Base-by-base conservation (phyloP, 1,140 invertebrate species). In the Zaprionus capensis region DNA sequence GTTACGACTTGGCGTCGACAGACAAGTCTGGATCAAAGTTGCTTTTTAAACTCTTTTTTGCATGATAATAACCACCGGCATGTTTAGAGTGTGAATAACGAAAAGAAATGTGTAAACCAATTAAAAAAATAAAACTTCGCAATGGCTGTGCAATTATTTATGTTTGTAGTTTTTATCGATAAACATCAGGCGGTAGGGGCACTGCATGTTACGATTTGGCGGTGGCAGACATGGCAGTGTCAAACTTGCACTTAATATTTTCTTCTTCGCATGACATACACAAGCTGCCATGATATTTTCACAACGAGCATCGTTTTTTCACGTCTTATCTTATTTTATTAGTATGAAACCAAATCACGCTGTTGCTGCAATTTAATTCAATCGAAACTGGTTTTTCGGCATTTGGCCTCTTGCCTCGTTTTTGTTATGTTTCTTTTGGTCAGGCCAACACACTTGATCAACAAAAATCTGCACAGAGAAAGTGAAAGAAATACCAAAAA, bases 401-500 rank as follows among this genome's bases (percentile, higher is more conserved):
- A 26, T 22, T 76, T 46, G 69, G 74, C 63, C 62, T 71, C 53
- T 70, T 75, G 72, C 28, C 58, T 75, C 46, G 38, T 67, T 67
- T 46, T 49, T 55, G 51, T 51, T 63, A 56, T 46, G 41, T 46
- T 65, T 67, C 41, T 74, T 74, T 75, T 75, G 72, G 72, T 70
- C 69, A 77, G 76, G 49, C 78, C 59, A 79, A 76, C 82, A 85
- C 82, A 85, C 82, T 85, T 85, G 82, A 85, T 85, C 85, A 88
- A 78, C 84, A 66, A 87, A 86, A 81, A 83, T 87, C 81, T 90
- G 84, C 84, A 88, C 80, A 82, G 85, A 88, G 85, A 88, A 88
- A 88, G 85, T 88, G 85, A 88, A 88, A 74, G 82, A 90, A 88
- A 90, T 79, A 81, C 71, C 68, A 71, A 38, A 75, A 71, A 68